Conservation (phyloP, 2,113 vertebrate species). For the Corvus moneduloides region DNA sequence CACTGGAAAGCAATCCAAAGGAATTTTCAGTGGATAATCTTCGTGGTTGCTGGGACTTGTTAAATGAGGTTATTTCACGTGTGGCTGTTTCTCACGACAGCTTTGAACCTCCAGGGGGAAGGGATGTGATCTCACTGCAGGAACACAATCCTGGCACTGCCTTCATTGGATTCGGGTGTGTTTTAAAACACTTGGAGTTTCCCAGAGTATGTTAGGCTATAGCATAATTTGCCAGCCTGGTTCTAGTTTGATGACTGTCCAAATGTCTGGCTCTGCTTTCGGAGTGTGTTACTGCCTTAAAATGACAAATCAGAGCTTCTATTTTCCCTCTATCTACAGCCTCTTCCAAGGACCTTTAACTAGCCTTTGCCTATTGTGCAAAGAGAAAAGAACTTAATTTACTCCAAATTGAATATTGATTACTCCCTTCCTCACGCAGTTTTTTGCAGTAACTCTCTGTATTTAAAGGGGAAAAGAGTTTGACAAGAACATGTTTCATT, state of each 20-base stretch:
- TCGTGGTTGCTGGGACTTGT: neutral
- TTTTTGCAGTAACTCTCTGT: neutral
- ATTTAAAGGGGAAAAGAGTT: neutral
- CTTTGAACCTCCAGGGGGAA: neutral
- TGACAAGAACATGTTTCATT: accelerated
- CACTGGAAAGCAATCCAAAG: neutral
- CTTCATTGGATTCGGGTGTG: neutral
- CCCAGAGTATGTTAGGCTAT: neutral
- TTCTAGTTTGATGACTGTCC: neutral
- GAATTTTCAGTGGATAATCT: neutral
- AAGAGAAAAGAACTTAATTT: neutral
- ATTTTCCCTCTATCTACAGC: neutral
- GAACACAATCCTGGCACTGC: neutral
- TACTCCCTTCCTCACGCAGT: accelerated
- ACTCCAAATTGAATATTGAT: neutral
- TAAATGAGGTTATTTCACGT: accelerated
- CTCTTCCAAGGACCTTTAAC: neutral
- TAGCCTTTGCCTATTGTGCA: neutral
- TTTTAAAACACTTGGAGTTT: neutral
- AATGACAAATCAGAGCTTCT: neutral
- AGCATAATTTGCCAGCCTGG: neutral
- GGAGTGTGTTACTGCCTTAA: neutral
- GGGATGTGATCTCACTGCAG: neutral
- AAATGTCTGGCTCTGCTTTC: neutral
- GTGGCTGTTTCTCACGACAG: accelerated